Evolutionary conservation across 1,140 invertebrate species (phyloP), one percentile per base, ranked within the genome.

Genomic region (Amphibalanus amphitrite): DNA sequence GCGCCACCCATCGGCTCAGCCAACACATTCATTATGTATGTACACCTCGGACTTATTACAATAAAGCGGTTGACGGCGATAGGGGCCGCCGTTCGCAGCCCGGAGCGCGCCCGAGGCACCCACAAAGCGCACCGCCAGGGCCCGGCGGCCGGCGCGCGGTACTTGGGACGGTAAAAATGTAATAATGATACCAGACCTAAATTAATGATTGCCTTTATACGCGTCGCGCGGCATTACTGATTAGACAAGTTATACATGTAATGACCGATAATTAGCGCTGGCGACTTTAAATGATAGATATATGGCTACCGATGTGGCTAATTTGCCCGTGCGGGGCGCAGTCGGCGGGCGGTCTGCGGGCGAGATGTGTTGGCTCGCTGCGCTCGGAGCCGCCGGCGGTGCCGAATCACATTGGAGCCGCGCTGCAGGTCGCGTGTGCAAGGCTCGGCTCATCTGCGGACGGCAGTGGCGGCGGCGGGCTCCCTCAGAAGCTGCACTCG

Each of bases 161-260:
- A 59, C 3, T 59, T 59, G 10, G 23, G 47, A 17, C 20, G 13
- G 47, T 59, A 59, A 59, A 59, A 59, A 59, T 59, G 47, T 59
- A 59, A 59, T 59, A 59, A 59, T 59, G 47, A 59, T 59, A 59
- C 47, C 47, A 59, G 47, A 59, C 47, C 47, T 59, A 59, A 59
- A 59, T 59, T 59, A 59, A 59, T 59, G 47, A 59, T 59, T 59
- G 47, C 47, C 47, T 59, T 59, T 59, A 59, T 59, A 59, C 20
- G 47, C 47, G 47, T 59, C 47, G 47, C 20, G 47, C 47, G 47
- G 47, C 47, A 59, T 59, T 59, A 59, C 10, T 59, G 47, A 59
- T 59, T 59, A 59, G 47, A 59, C 47, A 59, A 59, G 47, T 59
- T 59, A 59, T 59, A 59, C 47, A 23, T 59, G 47, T 59, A 59